Evolutionary conservation across 2,113 vertebrate genomes (phyloP).

Genomic region (Microtus pennsylvanicus): DNA sequence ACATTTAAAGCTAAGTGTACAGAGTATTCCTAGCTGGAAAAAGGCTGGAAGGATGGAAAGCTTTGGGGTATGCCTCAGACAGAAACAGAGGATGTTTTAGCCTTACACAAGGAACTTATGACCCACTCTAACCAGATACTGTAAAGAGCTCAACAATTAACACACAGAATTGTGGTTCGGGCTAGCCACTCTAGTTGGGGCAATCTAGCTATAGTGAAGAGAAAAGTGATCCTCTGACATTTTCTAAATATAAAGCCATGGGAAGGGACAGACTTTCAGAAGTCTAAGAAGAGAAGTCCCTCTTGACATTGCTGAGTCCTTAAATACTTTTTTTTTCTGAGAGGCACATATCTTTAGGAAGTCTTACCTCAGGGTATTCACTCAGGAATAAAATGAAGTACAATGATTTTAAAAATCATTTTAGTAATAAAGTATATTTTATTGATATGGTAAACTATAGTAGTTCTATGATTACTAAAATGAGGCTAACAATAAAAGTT

Average conservation of each 20-base stretch:
- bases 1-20: background rate
- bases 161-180: background rate
- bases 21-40: background rate
- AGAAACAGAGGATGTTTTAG: background rate
- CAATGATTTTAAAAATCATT: background rate
- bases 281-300: background rate
- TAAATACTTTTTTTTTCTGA: background rate
- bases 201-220: background rate
- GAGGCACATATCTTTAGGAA: background rate
- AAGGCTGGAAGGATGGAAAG: background rate
- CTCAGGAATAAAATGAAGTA: background rate
- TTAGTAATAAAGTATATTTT: background rate
- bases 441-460: background rate
- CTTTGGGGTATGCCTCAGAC: too few species aligned
- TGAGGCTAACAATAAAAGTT: background rate
- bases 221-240: background rate
- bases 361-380: background rate
- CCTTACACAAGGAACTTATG: background rate
- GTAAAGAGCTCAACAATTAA: background rate
- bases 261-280: background rate
- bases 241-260: background rate
- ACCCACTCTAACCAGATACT: background rate
- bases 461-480: background rate
- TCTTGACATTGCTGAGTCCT: background rate
- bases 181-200: background rate